Conservation (phyloP, 2,797 vertebrate genomes). For the Pipistrellus pipistrellus region DNA sequence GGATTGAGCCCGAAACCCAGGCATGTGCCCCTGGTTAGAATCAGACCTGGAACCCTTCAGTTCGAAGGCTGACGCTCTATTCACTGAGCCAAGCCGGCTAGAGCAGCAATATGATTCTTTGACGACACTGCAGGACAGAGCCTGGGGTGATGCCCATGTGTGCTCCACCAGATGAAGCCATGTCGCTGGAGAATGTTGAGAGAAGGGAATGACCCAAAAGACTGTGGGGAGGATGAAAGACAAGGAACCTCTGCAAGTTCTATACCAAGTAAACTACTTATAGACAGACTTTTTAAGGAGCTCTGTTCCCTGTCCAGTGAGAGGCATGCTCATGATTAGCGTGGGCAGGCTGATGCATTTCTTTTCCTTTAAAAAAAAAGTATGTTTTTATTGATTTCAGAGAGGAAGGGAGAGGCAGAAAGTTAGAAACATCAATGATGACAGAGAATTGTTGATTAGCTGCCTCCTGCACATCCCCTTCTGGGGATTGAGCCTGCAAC, state of each 20-base stretch:
- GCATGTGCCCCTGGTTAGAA: no score
- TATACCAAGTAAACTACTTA: neutral
- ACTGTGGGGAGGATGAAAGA: neutral
- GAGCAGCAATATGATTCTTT: neutral
- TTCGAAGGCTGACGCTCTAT: fast-evolving
- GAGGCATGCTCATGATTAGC: neutral
- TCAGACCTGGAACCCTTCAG: no score
- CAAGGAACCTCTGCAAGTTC: neutral
- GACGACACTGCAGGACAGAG: neutral
- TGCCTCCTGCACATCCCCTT: no score
- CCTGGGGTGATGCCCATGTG: neutral
- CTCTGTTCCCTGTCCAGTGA: fast-evolving
- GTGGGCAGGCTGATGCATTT: neutral
- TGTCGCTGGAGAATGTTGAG: neutral
- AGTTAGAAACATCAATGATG: no score
- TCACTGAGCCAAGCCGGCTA: no score
- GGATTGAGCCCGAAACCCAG: no score
- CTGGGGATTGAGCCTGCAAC: no score
- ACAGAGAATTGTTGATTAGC: no score
- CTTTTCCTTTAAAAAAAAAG: neutral
- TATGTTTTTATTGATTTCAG: no score
- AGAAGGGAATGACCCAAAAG: no score
- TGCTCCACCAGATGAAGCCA: neutral
- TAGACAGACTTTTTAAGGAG: neutral
- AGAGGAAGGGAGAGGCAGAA: no score